These are phyloP conservation scores for Eledone cirrhosa DNA, from an alignment of 2,888 invertebrate species.

Conservation along the genomic window DNA sequence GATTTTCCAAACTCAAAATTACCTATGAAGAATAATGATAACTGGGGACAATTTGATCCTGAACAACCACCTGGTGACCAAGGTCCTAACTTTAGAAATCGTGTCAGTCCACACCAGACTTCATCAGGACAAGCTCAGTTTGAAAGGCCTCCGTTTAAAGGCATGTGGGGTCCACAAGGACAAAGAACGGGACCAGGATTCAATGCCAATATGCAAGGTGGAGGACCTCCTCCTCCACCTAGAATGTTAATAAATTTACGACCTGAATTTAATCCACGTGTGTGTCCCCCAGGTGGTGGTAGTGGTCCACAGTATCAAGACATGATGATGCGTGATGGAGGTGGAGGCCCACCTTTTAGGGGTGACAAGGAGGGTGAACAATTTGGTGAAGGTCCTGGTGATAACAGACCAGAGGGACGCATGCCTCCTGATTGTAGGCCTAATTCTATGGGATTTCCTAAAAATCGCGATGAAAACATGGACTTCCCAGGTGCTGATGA, in stretches of 20 bases:
- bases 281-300: constrained; percentile 28
- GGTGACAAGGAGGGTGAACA: constrained; percentile 14
- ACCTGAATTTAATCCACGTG: constrained; percentile 9
- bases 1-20: too few relatives aligned
- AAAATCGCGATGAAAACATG: constrained; percentile 8
- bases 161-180: neutral
- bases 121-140: too few relatives aligned
- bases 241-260: constrained; percentile 32
- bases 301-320: constrained; percentile 11
- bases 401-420: constrained; percentile 18
- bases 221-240: constrained; percentile 24
- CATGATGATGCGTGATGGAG: constrained; percentile 9
- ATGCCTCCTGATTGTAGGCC: constrained; percentile 4
- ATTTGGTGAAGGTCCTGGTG: constrained; percentile 1
- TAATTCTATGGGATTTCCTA: constrained; percentile 19
- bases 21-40: too few relatives aligned
- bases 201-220: constrained; percentile 20
- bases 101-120: too few relatives aligned
- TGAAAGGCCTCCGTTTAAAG: neutral
- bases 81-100: too few relatives aligned
- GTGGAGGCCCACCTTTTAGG: constrained; percentile 24
- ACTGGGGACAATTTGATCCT: too few relatives aligned
- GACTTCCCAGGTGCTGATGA: neutral
- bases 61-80: too few relatives aligned
- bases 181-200: constrained; percentile 14